phyloP scores from a whole-genome alignment of 2,888 invertebrate species.

The Micoletzkya japonica region DNA sequence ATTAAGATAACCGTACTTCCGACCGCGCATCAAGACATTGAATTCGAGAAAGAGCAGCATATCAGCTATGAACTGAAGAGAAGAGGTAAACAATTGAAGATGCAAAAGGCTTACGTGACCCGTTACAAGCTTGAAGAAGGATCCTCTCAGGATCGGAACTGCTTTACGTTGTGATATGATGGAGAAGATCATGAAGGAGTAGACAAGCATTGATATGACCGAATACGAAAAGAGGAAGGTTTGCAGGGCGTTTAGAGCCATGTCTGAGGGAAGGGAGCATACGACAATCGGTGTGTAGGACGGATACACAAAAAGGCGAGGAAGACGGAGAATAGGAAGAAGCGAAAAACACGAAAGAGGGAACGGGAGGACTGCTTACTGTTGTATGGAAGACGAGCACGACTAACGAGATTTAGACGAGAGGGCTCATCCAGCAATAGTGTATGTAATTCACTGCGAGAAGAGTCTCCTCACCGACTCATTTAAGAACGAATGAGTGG shows the following conservation, averaged over 20 bases:
- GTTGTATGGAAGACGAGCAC: too few species aligned
- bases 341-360: too few species aligned
- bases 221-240: conserved; percentile 10
- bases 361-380: too few species aligned
- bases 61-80: conserved; percentile 22
- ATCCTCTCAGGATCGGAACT: conserved; percentile 9
- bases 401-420: too few species aligned
- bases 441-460: too few species aligned
- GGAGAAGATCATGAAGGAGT: conserved; percentile 22
- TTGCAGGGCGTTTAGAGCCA: conserved; percentile 16
- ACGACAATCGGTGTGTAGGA: too few species aligned
- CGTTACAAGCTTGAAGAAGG: conserved; percentile 15
- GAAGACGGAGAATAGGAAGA: too few species aligned
- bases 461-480: too few species aligned
- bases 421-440: too few species aligned
- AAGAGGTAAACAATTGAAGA: background rate
- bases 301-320: too few species aligned
- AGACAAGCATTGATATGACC: conserved; percentile 9
- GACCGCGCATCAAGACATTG: conserved; percentile 16
- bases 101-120: conserved; percentile 12
- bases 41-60: conserved; percentile 17
- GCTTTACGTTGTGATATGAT: conserved; percentile 3
- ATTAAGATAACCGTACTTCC: conserved; percentile 21
- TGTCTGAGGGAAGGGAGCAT: too few species aligned
- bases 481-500: too few species aligned